phyloP scores from a whole-genome alignment of 1,140 invertebrate genomes.

The Orius insidiosus region DNA sequence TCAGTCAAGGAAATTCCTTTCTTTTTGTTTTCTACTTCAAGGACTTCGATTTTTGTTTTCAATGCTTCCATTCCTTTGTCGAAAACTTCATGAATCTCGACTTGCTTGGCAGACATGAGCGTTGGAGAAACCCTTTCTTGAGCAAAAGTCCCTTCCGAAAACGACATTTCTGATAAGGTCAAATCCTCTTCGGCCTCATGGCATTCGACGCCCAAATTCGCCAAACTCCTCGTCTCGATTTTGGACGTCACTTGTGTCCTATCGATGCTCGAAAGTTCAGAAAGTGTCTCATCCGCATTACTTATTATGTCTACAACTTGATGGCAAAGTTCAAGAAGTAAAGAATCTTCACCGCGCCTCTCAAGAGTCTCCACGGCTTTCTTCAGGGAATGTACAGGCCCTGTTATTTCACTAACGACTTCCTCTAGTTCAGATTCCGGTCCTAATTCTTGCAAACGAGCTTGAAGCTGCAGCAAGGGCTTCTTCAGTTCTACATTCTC shows the following conservation, averaged over 20 bases:
- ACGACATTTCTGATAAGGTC: background rate
- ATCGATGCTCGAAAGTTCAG: conserved; percentile 10
- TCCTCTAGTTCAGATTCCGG: conserved; percentile 8
- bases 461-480: conserved; percentile 8
- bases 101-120: conserved; percentile 3
- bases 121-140: background rate
- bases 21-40: background rate
- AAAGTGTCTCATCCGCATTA: conserved; percentile 10
- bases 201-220: background rate
- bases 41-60: background rate
- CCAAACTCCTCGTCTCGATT: background rate
- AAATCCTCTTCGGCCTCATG: background rate
- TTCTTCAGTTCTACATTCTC: conserved; percentile 1
- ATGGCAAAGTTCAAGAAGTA: conserved; percentile 11
- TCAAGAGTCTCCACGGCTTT: conserved; percentile 8
- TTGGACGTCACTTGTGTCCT: no score
- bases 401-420: conserved; percentile 3
- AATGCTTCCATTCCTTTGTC: conserved; percentile 1
- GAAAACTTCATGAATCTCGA: conserved; percentile 4
- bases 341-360: conserved; percentile 8
- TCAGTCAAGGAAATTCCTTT: background rate
- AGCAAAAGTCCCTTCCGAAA: background rate
- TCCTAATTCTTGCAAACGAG: conserved; percentile 17
- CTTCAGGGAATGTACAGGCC: background rate
- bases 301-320: conserved; percentile 14